Evolutionary conservation across 2,113 vertebrate genomes (phyloP).

Genomic region (Lepidiolamprologus cunningtoni): DNA sequence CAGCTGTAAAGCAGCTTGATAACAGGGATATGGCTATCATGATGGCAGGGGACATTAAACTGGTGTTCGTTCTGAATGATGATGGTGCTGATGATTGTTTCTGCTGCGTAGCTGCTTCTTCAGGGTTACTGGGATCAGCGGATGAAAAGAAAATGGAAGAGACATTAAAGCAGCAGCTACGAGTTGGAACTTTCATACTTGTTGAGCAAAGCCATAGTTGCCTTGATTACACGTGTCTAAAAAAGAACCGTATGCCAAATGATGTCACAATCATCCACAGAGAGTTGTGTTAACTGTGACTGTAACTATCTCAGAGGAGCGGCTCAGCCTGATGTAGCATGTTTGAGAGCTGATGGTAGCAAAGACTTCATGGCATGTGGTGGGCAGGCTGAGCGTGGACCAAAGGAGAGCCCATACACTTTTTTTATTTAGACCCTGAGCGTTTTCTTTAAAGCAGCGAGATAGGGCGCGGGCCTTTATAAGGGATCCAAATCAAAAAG

Average conservation of each 20-base stretch:
- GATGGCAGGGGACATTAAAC: background rate
- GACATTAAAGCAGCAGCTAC: background rate
- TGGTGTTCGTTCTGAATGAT: background rate
- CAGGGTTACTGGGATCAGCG: background rate
- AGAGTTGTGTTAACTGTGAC: background rate
- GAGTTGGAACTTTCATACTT: background rate
- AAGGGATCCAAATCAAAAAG: background rate
- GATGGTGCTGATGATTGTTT: background rate
- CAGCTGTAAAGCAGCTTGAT: background rate
- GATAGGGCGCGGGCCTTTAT: background rate
- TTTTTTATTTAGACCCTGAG: background rate
- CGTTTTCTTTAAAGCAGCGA: background rate
- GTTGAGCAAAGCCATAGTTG: background rate
- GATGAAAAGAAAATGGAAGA: background rate
- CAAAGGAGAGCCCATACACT: background rate
- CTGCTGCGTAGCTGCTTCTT: background rate
- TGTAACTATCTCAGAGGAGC: background rate
- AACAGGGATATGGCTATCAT: constrained; percentile 1
- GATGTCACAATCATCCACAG: background rate
- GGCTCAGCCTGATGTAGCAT: background rate
- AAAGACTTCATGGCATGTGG: background rate
- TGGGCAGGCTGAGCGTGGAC: background rate
- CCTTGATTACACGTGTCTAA: background rate
- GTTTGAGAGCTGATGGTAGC: background rate
- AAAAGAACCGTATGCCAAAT: background rate